Evolutionary conservation across 2,888 invertebrate species (phyloP), one percentile per base, ranked within the genome.

Genomic region (Monochamus alternatus): DNA sequence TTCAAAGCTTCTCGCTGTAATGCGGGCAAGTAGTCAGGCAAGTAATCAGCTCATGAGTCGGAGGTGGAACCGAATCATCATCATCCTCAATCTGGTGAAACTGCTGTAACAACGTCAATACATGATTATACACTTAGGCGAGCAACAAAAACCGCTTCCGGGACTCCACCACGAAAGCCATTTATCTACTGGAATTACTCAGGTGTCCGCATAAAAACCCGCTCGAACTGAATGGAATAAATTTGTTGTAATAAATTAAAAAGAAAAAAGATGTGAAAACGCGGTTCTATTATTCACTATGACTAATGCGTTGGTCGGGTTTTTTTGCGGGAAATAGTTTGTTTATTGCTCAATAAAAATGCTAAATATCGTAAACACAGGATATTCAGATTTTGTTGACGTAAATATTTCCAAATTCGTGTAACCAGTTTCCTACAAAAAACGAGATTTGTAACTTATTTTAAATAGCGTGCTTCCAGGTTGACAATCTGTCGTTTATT

Each of bases 71-170:
- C 73, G 44, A 75, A 73, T 75, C 68, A 76, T 78, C 68, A 76
- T 78, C 70, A 73, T 76, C 69, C 47, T 73, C 75, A 76, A 78
- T 76, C 78, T 74, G 44, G 22, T 68, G 5, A 72, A 77, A 73
- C 72, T 62, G 31, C n/a, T 55, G 58, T 73, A 76, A 76, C 74
- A 72, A 75, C 77, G 75, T 71, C 75, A 78, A 73, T 78, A 80
- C 76, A 80, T 71, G 77, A 78, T 80, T 78, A 78, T 78, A 72
- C 74, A 75, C 74, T 80, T 78, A 77, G 66, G 65, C 68, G 75
- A 75, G 67, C 76, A 71, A 75, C 64, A 75, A 75, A 78, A 76
- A 64, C 59, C 65, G 75, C 76, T 79, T 78, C 80, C 80, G 76
- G 74, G 72, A 75, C 66, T 52, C 51, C 66, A 66, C 72, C 72